Evolutionary conservation across 2,113 vertebrate genomes (phyloP).

Genomic region (Lanius collurio): DNA sequence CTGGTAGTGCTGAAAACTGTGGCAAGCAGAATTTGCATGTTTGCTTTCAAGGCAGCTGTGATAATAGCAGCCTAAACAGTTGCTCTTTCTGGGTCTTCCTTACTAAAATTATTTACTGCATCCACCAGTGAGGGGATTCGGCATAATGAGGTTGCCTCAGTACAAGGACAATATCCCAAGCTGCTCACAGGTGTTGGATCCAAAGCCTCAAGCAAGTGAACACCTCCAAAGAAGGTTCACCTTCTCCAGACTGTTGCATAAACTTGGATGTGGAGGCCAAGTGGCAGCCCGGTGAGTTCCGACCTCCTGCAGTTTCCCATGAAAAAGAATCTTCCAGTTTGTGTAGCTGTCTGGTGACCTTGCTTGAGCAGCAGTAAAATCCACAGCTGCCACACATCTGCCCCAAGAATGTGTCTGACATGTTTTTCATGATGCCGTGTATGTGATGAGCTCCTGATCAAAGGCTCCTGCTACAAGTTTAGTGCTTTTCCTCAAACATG

Average conservation of each 20-base stretch:
- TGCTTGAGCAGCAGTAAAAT: background rate
- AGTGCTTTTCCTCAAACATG: background rate
- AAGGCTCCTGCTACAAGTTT: background rate
- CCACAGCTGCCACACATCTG: background rate
- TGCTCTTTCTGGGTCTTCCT: constrained; percentile 29
- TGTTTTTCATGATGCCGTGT: fast-evolving
- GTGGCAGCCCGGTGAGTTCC: background rate
- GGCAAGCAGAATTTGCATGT: constrained; percentile 1
- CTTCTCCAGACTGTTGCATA: background rate
- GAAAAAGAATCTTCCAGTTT: background rate
- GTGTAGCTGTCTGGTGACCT: background rate
- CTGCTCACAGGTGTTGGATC: fast-evolving
- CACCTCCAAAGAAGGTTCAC: background rate
- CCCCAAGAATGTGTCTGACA: background rate
- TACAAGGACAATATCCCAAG: background rate
- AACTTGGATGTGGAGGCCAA: background rate
- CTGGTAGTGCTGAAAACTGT: constrained; percentile 21
- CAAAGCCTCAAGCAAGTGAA: background rate
- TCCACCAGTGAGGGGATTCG: background rate
- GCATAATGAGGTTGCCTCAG: background rate
- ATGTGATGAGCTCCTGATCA: background rate
- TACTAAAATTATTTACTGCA: background rate
- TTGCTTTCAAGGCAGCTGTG: constrained; percentile 43
- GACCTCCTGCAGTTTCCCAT: background rate
- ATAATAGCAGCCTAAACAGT: constrained; percentile 30